Percentiles rank a stretch among this genome's conserved stretches.
These are phyloP conservation scores for Henicopernis longicauda DNA, from an alignment of 2,113 vertebrate species.

Conservation along the genomic window DNA sequence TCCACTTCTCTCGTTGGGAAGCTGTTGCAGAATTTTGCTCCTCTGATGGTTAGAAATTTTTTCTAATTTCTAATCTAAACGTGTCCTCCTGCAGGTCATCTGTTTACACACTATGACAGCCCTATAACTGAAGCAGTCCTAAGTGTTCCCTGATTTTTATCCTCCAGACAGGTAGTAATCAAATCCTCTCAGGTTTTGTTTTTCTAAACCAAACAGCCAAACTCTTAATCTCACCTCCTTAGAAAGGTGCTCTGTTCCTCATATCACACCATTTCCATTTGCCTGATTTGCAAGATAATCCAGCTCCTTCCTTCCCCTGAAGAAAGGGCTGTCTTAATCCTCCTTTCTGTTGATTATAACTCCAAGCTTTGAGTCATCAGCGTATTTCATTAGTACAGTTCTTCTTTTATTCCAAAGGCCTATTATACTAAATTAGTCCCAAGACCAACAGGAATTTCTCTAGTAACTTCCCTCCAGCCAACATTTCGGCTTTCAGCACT, in stretches of 20 bases:
- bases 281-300: neutral
- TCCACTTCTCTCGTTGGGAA: neutral
- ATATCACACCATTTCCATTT: neutral
- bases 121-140: neutral
- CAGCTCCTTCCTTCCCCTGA: neutral
- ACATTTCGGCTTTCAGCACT: neutral
- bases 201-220: neutral
- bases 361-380: neutral
- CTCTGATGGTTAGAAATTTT: neutral
- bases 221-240: neutral
- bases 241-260: neutral
- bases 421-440: neutral
- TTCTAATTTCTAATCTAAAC: neutral
- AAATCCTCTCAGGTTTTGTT: neutral
- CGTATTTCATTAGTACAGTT: neutral
- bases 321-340: neutral
- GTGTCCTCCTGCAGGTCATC: neutral
- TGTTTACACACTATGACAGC: neutral
- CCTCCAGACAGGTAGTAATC: neutral
- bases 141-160: neutral
- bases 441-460: constrained; percentile 15
- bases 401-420: neutral
- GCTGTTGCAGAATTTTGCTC: neutral
- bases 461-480: neutral
- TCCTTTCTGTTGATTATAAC: neutral